Base-by-base conservation (phyloP, 1,140 invertebrate species). In the Ooceraea biroi region DNA sequence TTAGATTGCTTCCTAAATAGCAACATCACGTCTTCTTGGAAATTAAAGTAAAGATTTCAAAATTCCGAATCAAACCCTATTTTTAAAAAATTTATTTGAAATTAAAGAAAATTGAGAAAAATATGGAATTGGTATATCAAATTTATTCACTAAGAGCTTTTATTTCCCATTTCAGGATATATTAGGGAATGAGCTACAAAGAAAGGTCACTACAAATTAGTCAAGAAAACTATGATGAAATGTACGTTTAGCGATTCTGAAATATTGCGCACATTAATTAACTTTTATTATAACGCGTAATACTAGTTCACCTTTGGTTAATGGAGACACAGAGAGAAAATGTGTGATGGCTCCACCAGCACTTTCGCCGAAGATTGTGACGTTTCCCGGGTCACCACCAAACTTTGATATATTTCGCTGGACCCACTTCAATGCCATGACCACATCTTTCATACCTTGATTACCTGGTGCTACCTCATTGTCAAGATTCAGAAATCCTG, bases 341-440 rank as follows among this genome's bases (percentile, higher is more conserved):
- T 92, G 91, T 4, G 95, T 94, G 1, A 93, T 94, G 4, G 93
- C 94, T 4, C 91, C 93, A 7, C 95, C 95, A 25, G 95, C 95
- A 10, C 91, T 94, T 90, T 97, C 96, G 1, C 96, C 96, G 86
- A 97, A 96, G 44, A 97, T 90, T 1, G 96, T 97, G 3, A 97
- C 95, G 48, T 95, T 95, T 44, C 95, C 88, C 0, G 95, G 94
- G 90, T 96, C 95, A 0, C 96, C 96, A 19, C 96, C 96, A 83
- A 97, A 97, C 58, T 90, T 89, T 22, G 94, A 92, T 50, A 96
- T 96, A 91, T 97, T 96, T 63, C 95, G 88, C 83, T 95, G 91
- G 0, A 97, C 93, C 96, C 96, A 96, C 83, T 94, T 90, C 46
- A 97, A 87, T 12, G 96, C 96, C 85, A 96, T 65, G 5, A 95